Evolutionary conservation across 2,888 invertebrate species (phyloP).

Genomic region (Sinohyriopsis cumingii): DNA sequence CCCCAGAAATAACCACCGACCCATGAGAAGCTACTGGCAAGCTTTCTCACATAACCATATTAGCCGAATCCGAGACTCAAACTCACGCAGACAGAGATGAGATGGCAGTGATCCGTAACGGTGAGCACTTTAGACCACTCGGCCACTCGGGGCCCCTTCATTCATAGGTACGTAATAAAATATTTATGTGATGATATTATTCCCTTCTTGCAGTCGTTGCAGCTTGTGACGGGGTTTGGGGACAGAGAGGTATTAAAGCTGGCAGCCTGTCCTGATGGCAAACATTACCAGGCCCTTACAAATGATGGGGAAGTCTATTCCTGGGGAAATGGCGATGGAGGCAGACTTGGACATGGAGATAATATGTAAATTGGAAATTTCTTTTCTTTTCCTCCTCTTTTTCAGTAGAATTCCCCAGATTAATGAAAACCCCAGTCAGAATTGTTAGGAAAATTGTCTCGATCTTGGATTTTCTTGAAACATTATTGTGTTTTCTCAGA

Average conservation of each 20-base stretch:
- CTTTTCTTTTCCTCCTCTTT: neutral
- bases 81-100: too few species aligned
- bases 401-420: neutral
- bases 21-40: too few species aligned
- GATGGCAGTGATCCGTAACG: too few species aligned
- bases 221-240: slow-evolving; percentile 77
- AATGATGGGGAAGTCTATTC: slow-evolving; percentile 94
- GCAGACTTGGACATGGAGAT: slow-evolving; percentile 89
- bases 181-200: neutral
- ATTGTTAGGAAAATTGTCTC: too few species aligned
- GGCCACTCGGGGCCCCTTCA: too few species aligned
- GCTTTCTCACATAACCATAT: too few species aligned
- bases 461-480: too few species aligned
- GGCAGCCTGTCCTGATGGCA: slow-evolving; percentile 95
- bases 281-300: slow-evolving; percentile 92
- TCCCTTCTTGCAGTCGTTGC: slow-evolving; percentile 71
- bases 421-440: too few species aligned
- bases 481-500: too few species aligned
- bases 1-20: too few species aligned
- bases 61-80: too few species aligned
- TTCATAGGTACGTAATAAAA: neutral
- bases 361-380: slow-evolving; percentile 75
- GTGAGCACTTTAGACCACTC: too few species aligned
- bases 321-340: slow-evolving; percentile 97
- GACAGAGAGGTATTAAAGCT: slow-evolving; percentile 84